Conservation (phyloP, 2,113 vertebrate genomes). For the Cyanoderma ruficeps region DNA sequence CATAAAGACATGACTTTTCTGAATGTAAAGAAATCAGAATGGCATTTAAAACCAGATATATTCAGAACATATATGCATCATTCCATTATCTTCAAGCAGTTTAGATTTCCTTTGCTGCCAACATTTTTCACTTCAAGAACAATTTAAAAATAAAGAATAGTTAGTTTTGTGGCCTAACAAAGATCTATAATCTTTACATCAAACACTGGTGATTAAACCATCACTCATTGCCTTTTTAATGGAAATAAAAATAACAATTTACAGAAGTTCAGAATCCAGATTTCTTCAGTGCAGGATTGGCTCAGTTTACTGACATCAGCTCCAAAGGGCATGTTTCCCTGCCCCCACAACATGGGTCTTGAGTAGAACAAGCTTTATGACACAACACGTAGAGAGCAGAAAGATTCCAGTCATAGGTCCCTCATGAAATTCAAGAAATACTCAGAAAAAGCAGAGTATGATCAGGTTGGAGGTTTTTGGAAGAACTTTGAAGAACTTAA, state of each 20-base stretch:
- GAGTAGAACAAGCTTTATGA: background rate
- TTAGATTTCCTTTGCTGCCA: background rate
- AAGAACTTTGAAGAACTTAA: background rate
- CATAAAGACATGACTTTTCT: background rate
- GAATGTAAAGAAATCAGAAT: background rate
- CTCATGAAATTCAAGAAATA: background rate
- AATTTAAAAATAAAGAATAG: background rate
- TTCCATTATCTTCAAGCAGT: background rate
- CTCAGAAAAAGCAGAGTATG: background rate
- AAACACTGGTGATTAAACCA: background rate
- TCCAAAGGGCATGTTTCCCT: background rate
- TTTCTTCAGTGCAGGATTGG: background rate
- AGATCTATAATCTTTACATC: background rate
- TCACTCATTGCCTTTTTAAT: background rate
- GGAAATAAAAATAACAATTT: background rate
- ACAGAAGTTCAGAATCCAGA: background rate
- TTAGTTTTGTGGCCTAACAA: background rate
- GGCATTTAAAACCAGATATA: background rate
- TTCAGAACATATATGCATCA: background rate
- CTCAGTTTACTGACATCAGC: background rate
- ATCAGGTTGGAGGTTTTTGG: background rate
- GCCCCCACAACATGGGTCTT: background rate
- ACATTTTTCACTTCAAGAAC: background rate
- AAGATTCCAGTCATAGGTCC: background rate
- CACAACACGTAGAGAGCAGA: background rate